These are phyloP conservation scores for Pseudococcus jackbeardsleyi DNA, from an alignment of 2,888 invertebrate species.

Conservation along the genomic window DNA sequence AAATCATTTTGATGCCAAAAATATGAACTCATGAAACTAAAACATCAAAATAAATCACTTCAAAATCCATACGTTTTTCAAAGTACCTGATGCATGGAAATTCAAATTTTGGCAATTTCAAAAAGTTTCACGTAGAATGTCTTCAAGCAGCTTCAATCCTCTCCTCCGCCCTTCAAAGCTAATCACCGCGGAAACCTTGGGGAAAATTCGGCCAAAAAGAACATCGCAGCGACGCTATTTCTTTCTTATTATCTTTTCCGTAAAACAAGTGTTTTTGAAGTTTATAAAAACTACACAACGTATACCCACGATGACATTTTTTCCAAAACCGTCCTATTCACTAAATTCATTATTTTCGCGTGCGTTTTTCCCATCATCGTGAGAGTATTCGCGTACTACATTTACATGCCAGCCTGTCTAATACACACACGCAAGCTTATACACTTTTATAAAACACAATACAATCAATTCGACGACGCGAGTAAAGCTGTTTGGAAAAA, in stretches of 20 bases:
- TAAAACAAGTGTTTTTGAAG: constrained; percentile 33
- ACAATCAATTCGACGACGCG: constrained; percentile 10
- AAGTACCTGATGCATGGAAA: no score
- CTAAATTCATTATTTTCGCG: neutral
- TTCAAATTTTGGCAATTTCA: no score
- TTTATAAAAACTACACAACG: neutral
- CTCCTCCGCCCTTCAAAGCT: no score
- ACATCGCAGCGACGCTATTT: neutral
- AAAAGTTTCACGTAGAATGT: no score
- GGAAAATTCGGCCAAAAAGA: no score
- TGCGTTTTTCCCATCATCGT: neutral
- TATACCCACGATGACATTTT: neutral
- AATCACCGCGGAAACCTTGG: no score
- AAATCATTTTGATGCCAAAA: no score
- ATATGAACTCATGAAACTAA: no score
- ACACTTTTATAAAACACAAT: neutral
- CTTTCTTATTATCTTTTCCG: neutral
- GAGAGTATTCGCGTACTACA: neutral
- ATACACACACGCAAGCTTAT: neutral
- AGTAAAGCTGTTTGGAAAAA: constrained; percentile 10
- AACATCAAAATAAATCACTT: no score
- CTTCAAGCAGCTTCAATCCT: no score
- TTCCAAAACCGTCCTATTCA: neutral
- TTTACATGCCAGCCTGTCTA: neutral
- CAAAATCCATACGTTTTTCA: no score